These are phyloP conservation scores for Mactromeris polynyma DNA, from an alignment of 2,888 invertebrate genomes.

Conservation along the genomic window DNA sequence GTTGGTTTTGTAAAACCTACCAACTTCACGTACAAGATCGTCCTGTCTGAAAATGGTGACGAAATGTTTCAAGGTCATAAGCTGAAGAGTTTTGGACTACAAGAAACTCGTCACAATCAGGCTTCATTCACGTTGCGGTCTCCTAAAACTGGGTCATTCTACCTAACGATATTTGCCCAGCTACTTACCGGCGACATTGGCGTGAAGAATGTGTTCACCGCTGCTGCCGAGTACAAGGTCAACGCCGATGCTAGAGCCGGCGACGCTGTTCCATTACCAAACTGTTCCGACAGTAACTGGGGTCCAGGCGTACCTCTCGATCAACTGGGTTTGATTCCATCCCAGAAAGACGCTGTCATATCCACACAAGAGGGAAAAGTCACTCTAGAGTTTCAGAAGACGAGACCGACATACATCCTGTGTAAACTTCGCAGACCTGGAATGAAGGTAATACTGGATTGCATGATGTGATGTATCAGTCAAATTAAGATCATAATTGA, in stretches of 20 bases:
- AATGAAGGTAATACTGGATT: slow-evolving; percentile 73
- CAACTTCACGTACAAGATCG: slow-evolving; percentile 87
- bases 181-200: slow-evolving; percentile 84
- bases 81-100: slow-evolving; percentile 86
- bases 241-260: slow-evolving; percentile 83
- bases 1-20: slow-evolving; percentile 86
- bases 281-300: slow-evolving; percentile 87
- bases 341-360: slow-evolving; percentile 80
- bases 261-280: slow-evolving; percentile 85
- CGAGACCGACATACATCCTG: slow-evolving; percentile 90
- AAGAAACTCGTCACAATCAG: slow-evolving; percentile 86
- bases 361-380: slow-evolving; percentile 80
- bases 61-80: slow-evolving; percentile 84
- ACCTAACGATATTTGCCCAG: slow-evolving; percentile 87
- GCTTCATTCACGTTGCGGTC: slow-evolving; percentile 85
- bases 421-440: slow-evolving; percentile 86
- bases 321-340: slow-evolving; percentile 86
- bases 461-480: too few relatives aligned
- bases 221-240: slow-evolving; percentile 87
- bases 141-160: slow-evolving; percentile 84
- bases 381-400: slow-evolving; percentile 91
- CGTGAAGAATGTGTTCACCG: slow-evolving; percentile 87
- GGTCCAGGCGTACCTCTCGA: slow-evolving; percentile 86
- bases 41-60: slow-evolving; percentile 82
- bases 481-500: too few relatives aligned